These are phyloP conservation scores for Dendrocopos noguchii DNA, from an alignment of 2,113 vertebrate species.

Conservation along the genomic window DNA sequence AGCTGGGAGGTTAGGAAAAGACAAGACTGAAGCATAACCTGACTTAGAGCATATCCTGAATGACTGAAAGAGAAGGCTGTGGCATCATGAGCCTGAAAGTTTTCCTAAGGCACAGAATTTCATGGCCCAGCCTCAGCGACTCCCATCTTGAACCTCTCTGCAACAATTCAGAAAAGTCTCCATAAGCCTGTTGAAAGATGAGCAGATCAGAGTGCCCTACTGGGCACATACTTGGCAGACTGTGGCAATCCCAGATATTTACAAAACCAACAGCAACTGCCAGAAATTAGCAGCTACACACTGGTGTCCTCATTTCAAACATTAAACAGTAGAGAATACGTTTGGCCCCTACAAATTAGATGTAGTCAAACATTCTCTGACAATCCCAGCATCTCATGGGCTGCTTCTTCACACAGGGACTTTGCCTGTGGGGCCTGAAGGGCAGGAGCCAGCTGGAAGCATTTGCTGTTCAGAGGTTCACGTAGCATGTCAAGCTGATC, in stretches of 20 bases:
- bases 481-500: not conserved
- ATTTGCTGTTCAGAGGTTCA: not conserved
- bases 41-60: not conserved
- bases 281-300: not conserved
- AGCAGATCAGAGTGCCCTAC: not conserved
- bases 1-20: not conserved
- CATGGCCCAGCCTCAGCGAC: fast-evolving
- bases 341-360: not conserved
- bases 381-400: not conserved
- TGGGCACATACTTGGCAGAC: not conserved
- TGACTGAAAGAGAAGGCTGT: not conserved
- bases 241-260: not conserved
- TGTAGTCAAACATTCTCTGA: fast-evolving
- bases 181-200: not conserved
- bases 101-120: not conserved
- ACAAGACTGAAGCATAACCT: not conserved
- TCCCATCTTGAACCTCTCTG: not conserved
- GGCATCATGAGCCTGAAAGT: fast-evolving
- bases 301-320: not conserved
- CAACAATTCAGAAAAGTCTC: not conserved
- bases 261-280: not conserved
- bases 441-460: not conserved
- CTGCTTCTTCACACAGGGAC: not conserved
- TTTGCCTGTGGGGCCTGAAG: too few species aligned
- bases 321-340: not conserved